Conservation (phyloP, 2,797 vertebrate species). For the Zenarchopterus dispar region DNA sequence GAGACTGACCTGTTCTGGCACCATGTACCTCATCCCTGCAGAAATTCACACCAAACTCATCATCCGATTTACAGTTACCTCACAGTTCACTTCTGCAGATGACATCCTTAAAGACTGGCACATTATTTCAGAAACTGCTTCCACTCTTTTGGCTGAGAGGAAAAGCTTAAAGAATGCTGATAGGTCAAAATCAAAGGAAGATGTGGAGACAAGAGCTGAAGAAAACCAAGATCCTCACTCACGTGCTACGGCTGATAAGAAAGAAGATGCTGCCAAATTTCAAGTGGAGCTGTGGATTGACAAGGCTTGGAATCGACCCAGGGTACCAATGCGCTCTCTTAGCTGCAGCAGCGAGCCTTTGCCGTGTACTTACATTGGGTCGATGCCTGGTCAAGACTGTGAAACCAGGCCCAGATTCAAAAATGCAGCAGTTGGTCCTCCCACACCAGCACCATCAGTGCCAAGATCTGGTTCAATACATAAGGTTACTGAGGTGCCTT, state of each 20-base stretch:
- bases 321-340: constrained; percentile 86
- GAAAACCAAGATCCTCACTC: constrained; percentile 21
- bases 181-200: constrained; percentile 23
- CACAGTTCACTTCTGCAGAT: constrained; percentile 90
- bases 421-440: constrained; percentile 30
- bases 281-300: constrained; percentile 79
- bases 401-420: constrained; percentile 19
- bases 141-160: constrained; percentile 72
- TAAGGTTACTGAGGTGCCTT: constrained; percentile 81
- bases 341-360: constrained; percentile 89
- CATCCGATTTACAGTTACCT: constrained; percentile 94
- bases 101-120: constrained; percentile 92
- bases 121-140: constrained; percentile 86
- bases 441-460: constrained; percentile 8
- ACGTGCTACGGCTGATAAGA: constrained; percentile 11
- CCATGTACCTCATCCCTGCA: constrained; percentile 92
- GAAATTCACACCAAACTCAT: constrained; percentile 89
- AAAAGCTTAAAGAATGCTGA: constrained; percentile 15
- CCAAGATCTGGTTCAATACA: constrained; percentile 65
- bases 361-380: constrained; percentile 43
- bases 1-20: constrained; percentile 86
- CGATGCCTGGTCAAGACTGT: constrained; percentile 33
- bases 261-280: constrained; percentile 27
- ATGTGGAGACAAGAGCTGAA: constrained; percentile 23
- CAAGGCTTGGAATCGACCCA: constrained; percentile 79